Evolutionary conservation across 2,797 vertebrate species (phyloP), one percentile per base, ranked within the genome.

Genomic region (Melanotaenia pygmaea): DNA sequence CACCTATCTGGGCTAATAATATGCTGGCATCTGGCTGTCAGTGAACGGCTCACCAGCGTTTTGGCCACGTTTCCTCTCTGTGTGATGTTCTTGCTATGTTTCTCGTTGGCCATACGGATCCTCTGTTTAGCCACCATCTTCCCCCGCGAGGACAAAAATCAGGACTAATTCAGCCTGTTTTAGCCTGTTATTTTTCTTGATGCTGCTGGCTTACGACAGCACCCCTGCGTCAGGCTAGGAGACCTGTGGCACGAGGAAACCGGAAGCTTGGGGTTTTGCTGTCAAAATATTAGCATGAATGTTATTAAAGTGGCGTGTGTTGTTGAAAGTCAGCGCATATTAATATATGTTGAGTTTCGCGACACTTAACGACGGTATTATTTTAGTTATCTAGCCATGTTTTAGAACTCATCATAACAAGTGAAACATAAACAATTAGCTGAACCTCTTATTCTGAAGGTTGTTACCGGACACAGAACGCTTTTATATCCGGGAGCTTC

Each of bases 11-110:
- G 82, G 80, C 70, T 20, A 50, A 50, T 85, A 67, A 70, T 72
- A 81, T 59, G 80, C 74, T 78, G 77, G 70, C 79, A 57, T 64
- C 80, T 74, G 74, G 69, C 64, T 79, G 72, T 63, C 77, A 38
- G 74, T 67, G 5, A 43, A 22, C 59, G 79, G 70, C 90, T 93
- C 92, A 98, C 97, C 96, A 96, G 92, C 69, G 96, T 95, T 91
- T 98, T 98, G 90, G 96, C 95, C 51, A 98, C 96, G 94, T 98
- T 98, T 76, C 97, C 97, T 77, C 97, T 95, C 93, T 97, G 97
- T 38, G 97, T 99, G 94, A 98, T 98, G 94, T 98, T 99, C 89
- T 98, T 99, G 96, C 97, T 98, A 95, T 98, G 97, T 87, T 98
- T 98, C 93, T 98, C 97, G 93, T 98, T 98, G 75, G 97, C 97